Evolutionary conservation across 2,113 vertebrate genomes (phyloP), one percentile per base, ranked within the genome.

Genomic region (Cathartes aura): DNA sequence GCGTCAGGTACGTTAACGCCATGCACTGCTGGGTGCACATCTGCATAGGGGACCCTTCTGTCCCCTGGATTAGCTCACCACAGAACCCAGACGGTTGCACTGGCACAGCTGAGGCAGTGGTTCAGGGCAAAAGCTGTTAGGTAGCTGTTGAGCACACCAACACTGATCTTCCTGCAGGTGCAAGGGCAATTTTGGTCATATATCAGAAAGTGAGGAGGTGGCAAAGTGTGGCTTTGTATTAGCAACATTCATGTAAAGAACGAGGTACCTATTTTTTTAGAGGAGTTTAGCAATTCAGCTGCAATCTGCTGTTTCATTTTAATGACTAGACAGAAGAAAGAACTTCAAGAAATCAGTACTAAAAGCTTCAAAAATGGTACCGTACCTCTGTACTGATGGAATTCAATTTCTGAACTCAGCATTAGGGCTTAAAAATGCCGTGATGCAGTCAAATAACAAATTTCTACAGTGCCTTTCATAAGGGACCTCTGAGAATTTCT

Each of bases 81-180:
- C 93, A 96, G 87, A 89, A 38, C 48, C 36, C 2, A 1, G 50
- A 48, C 0, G 0, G 86, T 67, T 89, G 80, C 21, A 47, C 36
- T 27, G 67, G 55, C 82, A 63, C 71, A 86, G 90, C 86, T 82
- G 96, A 68, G 74, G 38, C 45, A 45, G 19, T 0, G 6, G 30
- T 5, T 59, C 64, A 45, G 84, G 62, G 56, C 32, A 85, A 68
- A 80, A 75, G 16, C 83, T 76, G 81, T 48, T 76, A 22, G 47
- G n/a, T 22, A 38, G 56, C 56, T 52, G 56, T 43, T 42, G 34
- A 91, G 17, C 45, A 70, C 34, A 64, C n/a, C 29, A 27, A 22
- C 45, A 20, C 0, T 11, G 9, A 36, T 16, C 73, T 94, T 94
- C 91, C 87, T 93, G 94, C 96, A 97, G 91, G 94, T 95, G 82